phyloP scores from a whole-genome alignment of 2,113 vertebrate genomes.

The Bos taurus region DNA sequence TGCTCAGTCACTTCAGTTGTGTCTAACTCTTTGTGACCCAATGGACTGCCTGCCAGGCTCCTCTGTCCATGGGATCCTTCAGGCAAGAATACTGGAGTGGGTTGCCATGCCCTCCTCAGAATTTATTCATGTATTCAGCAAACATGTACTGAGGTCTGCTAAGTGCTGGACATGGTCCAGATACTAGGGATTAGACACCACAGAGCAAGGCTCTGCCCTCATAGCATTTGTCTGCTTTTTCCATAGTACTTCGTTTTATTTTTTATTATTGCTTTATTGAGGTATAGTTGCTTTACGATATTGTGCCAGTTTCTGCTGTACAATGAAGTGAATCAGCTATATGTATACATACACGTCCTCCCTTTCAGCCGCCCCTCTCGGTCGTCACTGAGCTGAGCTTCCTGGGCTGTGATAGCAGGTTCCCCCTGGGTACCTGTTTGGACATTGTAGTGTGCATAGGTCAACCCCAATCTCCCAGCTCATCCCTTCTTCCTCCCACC shows the following conservation, averaged over 20 bases:
- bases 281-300: neutral
- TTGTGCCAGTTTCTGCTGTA: neutral
- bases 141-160: neutral
- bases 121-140: neutral
- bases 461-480: neutral
- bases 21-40: neutral
- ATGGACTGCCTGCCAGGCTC: neutral
- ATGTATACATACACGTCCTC: neutral
- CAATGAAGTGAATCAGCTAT: neutral
- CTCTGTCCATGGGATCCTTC: neutral
- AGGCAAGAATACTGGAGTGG: neutral
- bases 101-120: neutral
- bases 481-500: neutral
- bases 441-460: fast-evolving
- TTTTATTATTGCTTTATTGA: neutral
- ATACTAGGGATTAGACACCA: neutral
- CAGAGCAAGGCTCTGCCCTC: neutral
- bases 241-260: fast-evolving
- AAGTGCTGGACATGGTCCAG: neutral
- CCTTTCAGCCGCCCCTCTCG: fast-evolving
- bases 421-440: neutral
- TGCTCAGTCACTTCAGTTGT: neutral
- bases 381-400: neutral
- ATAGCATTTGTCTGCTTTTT: neutral
- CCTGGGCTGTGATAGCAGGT: neutral